A percentile compares a stretch with the other conserved stretches of the same genome.
Conservation (phyloP, 1,140 invertebrate species). For the Sycophaga agraensis region DNA sequence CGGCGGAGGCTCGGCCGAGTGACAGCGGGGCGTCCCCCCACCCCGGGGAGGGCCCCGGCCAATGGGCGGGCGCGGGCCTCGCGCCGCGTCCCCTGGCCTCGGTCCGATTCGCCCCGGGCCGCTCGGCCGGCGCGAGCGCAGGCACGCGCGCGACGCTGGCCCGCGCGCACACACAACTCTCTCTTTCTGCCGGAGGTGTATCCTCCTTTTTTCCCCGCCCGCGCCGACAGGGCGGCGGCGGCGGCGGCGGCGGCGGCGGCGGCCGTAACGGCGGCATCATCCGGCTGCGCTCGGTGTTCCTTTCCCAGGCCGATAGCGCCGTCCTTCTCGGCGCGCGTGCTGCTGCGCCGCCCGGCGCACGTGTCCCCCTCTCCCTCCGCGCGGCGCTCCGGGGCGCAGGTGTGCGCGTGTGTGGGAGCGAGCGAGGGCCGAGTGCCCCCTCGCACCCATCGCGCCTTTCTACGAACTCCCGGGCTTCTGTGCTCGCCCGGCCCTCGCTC, state of each 20-base stretch:
- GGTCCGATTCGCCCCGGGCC: conserved; percentile 15
- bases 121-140: conserved; percentile 10
- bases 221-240: background rate
- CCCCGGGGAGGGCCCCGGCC: background rate
- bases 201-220: conserved; percentile 15
- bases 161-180: background rate
- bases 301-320: conserved; percentile 26
- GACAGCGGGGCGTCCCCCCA: conserved; percentile 10
- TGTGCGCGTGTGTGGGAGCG: conserved; percentile 32
- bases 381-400: conserved; percentile 22
- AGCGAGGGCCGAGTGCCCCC: conserved; percentile 29
- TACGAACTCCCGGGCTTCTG: conserved; percentile 45
- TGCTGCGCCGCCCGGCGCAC: conserved; percentile 8
- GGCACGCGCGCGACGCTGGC: conserved; percentile 3
- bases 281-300: conserved; percentile 13
- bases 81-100: conserved; percentile 46
- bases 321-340: conserved; percentile 26
- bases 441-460: conserved; percentile 38
- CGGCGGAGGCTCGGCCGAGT: conserved; percentile 24
- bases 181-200: conserved; percentile 8
- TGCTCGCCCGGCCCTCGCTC: conserved; percentile 11
- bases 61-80: conserved; percentile 43
- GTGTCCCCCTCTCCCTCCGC: conserved; percentile 31
- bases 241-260: background rate
- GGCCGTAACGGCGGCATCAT: conserved; percentile 2